These are phyloP conservation scores for Argyrosomus regius DNA, from an alignment of 2,797 vertebrate species.

Conservation along the genomic window DNA sequence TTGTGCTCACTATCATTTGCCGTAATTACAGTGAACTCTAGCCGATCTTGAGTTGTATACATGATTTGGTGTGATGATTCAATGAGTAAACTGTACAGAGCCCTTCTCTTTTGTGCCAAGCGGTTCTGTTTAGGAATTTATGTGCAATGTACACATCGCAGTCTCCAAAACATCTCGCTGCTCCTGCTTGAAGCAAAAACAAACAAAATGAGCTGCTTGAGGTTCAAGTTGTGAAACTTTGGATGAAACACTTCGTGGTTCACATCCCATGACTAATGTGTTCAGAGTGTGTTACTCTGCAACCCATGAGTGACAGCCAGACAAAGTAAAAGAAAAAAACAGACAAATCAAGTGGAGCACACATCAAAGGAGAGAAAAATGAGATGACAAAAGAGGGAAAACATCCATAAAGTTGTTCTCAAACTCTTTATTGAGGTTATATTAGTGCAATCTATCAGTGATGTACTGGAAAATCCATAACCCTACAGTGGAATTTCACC, in stretches of 20 bases:
- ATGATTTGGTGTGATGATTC: slow-evolving; percentile 40
- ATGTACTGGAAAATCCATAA: slow-evolving; percentile 98
- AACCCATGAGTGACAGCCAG: slow-evolving; percentile 70
- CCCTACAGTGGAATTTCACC: slow-evolving; percentile 93
- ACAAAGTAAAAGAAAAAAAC: slow-evolving; percentile 62
- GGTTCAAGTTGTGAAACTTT: slow-evolving; percentile 61
- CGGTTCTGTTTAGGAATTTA: slow-evolving; percentile 65
- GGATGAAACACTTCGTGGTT: slow-evolving; percentile 63
- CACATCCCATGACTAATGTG: slow-evolving; percentile 68
- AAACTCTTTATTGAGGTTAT: slow-evolving; percentile 97
- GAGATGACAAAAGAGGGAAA: slow-evolving; percentile 85
- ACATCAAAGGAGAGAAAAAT: slow-evolving; percentile 76
- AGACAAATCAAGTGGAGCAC: slow-evolving; percentile 74
- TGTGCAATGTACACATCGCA: slow-evolving; percentile 60
- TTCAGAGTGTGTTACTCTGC: slow-evolving; percentile 46
- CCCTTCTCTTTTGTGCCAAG: slow-evolving; percentile 42
- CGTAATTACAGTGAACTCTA: slow-evolving; percentile 26
- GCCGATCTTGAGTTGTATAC: slow-evolving; percentile 32
- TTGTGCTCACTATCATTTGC: slow-evolving; percentile 2
- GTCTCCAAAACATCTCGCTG: slow-evolving; percentile 48
- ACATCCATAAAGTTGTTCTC: slow-evolving; percentile 93
- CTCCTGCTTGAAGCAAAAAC: slow-evolving; percentile 59
- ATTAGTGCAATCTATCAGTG: slow-evolving; percentile 98
- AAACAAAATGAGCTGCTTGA: slow-evolving; percentile 65
- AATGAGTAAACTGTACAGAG: slow-evolving; percentile 32